phyloP scores from a whole-genome alignment of 2,113 vertebrate species.

The Microcebus tavaratra region DNA sequence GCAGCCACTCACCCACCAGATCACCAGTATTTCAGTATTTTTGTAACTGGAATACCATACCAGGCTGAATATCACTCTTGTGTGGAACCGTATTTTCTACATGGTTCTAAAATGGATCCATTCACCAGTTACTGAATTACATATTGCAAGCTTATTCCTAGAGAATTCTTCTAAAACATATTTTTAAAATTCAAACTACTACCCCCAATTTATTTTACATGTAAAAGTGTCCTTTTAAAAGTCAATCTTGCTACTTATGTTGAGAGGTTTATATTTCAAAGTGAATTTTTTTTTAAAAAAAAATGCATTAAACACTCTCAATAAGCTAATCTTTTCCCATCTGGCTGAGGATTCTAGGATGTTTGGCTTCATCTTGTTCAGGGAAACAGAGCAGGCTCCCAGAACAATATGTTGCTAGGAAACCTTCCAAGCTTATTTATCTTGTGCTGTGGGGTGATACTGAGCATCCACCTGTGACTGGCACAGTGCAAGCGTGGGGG shows the following conservation, averaged over 20 bases:
- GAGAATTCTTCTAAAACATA: slow-evolving; percentile 38
- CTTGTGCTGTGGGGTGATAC: slow-evolving; percentile 5
- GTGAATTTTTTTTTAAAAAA: background rate
- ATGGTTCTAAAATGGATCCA: background rate
- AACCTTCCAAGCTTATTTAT: slow-evolving; percentile 70
- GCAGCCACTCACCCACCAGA: background rate
- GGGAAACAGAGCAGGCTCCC: slow-evolving; percentile 59
- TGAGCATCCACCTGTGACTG: slow-evolving; percentile 37
- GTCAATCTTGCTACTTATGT: slow-evolving; percentile 8
- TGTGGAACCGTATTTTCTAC: background rate
- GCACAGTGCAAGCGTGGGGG: background rate
- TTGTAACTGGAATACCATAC: background rate
- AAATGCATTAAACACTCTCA: background rate
- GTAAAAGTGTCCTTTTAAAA: slow-evolving; percentile 24
- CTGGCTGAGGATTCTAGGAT: slow-evolving; percentile 48
- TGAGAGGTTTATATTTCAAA: slow-evolving; percentile 51
- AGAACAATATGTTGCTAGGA: slow-evolving; percentile 64
- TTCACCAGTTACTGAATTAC: background rate
- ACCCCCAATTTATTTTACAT: background rate
- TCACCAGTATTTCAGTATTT: background rate
- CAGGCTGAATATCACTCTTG: background rate
- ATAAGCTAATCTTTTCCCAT: slow-evolving; percentile 44
- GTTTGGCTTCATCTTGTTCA: slow-evolving; percentile 47
- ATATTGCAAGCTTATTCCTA: background rate
- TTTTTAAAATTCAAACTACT: slow-evolving; percentile 7